phyloP scores from a whole-genome alignment of 2,113 vertebrate species.

The Gopherus flavomarginatus region DNA sequence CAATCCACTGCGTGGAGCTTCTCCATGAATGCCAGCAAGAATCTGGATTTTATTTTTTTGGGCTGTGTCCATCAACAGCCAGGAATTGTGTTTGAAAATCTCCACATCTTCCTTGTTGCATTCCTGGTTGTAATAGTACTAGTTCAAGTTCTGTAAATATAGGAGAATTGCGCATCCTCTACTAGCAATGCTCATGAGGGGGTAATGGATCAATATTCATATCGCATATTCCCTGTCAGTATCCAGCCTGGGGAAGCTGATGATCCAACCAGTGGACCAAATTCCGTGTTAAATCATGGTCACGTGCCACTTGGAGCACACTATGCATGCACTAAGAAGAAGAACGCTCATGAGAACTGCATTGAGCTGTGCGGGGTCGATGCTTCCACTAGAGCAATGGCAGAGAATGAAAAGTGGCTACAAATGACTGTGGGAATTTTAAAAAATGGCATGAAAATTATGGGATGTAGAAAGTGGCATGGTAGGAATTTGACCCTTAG shows the following conservation, averaged over 20 bases:
- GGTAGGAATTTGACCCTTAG: neutral
- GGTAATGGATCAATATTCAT: no score
- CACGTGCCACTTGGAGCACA: no score
- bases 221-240: no score
- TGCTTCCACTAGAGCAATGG: neutral
- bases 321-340: no score
- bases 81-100: neutral
- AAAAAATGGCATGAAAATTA: neutral
- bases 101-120: neutral
- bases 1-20: neutral
- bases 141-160: neutral
- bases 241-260: no score
- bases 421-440: neutral
- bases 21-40: neutral
- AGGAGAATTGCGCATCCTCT: neutral
- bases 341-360: neutral
- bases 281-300: no score
- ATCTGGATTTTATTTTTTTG: neutral
- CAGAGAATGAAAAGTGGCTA: neutral
- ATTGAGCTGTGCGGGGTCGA: neutral
- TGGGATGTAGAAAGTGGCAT: neutral
- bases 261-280: no score
- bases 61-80: neutral
- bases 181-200: neutral
- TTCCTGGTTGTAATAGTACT: neutral